phyloP scores from a whole-genome alignment of 2,888 invertebrate genomes.

The Ectropis crepuscularia region DNA sequence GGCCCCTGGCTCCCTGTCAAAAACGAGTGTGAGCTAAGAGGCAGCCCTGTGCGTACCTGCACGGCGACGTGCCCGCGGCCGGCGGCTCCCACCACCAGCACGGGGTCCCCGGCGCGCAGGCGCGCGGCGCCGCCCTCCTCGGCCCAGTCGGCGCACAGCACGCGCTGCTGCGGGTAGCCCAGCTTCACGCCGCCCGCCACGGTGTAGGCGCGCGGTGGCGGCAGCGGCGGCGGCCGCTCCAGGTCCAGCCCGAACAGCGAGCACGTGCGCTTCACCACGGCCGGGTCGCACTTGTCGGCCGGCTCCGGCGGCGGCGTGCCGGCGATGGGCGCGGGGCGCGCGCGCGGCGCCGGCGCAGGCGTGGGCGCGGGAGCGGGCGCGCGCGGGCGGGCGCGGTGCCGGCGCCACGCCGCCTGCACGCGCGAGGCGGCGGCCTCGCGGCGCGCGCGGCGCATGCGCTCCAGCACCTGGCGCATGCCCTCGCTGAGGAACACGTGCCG shows the following conservation, averaged over 20 bases:
- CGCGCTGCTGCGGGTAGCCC: slow-evolving; percentile 95
- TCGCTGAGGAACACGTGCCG: slow-evolving; percentile 97
- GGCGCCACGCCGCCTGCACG: slow-evolving; percentile 94
- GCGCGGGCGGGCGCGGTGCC: slow-evolving; percentile 88
- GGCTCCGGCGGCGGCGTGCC: slow-evolving; percentile 95
- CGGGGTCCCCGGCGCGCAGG: slow-evolving; percentile 92
- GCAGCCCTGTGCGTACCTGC: slow-evolving; percentile 77
- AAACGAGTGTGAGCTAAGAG: too few species aligned
- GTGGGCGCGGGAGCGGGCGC: slow-evolving; percentile 39
- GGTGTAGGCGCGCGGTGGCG: slow-evolving; percentile 95
- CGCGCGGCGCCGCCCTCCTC: slow-evolving; percentile 71
- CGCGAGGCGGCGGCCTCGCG: slow-evolving; percentile 90
- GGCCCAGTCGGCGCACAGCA: slow-evolving; percentile 95
- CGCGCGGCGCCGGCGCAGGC: slow-evolving; percentile 82
- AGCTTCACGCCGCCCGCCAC: slow-evolving; percentile 95
- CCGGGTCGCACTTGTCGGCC: slow-evolving; percentile 93
- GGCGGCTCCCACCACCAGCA: slow-evolving; percentile 95
- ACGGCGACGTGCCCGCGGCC: slow-evolving; percentile 95
- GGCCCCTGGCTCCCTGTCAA: too few species aligned
- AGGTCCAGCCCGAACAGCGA: slow-evolving; percentile 95
- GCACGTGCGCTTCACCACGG: slow-evolving; percentile 95
- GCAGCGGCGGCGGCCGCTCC: slow-evolving; percentile 96
- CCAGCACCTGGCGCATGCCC: slow-evolving; percentile 95
- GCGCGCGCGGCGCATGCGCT: slow-evolving; percentile 91
- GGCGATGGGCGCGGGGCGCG: slow-evolving; percentile 95